Evolutionary conservation across 2,888 invertebrate genomes (phyloP).

Genomic region (Atethmia centrago): DNA sequence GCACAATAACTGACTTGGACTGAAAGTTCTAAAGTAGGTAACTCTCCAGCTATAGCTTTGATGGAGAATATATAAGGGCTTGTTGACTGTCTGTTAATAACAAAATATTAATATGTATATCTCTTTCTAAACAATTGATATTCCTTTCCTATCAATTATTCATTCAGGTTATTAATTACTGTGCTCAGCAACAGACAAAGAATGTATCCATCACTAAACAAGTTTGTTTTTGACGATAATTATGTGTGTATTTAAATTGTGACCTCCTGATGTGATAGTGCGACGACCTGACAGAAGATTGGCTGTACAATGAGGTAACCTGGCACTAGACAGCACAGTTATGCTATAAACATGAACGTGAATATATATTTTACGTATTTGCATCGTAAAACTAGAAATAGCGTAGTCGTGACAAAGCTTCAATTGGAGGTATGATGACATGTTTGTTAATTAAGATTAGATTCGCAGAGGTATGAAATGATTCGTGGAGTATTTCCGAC

Average conservation of each 20-base stretch:
- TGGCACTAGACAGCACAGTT: conserved; percentile 18
- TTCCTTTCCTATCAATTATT: neutral
- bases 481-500: no score
- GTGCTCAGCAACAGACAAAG: conserved; percentile 20
- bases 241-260: conserved; percentile 37
- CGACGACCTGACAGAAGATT: conserved; percentile 52
- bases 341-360: conserved; percentile 17
- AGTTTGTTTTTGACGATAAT: conserved; percentile 42
- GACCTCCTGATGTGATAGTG: conserved; percentile 59
- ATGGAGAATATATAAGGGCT: neutral
- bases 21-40: neutral
- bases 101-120: neutral
- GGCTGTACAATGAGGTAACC: conserved; percentile 42
- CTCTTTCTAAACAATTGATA: neutral
- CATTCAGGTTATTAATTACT: conserved; percentile 22
- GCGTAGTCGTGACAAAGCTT: conserved; percentile 10
- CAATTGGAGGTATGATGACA: conserved; percentile 4
- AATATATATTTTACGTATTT: conserved; percentile 31
- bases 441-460: neutral
- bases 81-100: neutral
- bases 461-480: neutral
- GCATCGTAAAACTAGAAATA: conserved; percentile 21
- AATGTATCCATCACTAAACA: conserved; percentile 27
- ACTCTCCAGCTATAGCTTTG: neutral
- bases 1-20: no score